These are phyloP conservation scores for Prinia subflava DNA, from an alignment of 2,113 vertebrate species.

Conservation along the genomic window DNA sequence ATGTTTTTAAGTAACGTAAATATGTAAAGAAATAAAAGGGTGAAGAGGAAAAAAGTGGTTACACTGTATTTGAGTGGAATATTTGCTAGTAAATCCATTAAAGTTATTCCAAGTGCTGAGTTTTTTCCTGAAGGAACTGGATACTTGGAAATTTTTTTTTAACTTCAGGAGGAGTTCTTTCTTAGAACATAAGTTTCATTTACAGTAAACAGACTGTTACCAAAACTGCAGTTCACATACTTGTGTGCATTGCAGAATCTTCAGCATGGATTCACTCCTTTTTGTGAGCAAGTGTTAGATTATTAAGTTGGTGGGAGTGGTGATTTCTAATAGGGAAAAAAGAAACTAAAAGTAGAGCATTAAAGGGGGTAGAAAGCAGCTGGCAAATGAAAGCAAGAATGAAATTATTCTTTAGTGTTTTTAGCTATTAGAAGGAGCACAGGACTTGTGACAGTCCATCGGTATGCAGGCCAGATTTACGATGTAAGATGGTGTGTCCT, in stretches of 20 bases:
- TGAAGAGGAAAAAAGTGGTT: neutral
- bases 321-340: neutral
- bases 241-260: neutral
- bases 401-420: neutral
- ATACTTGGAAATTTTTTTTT: neutral
- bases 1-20: neutral
- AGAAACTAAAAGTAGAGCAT: neutral
- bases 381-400: neutral
- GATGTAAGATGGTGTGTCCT: neutral
- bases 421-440: neutral
- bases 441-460: neutral
- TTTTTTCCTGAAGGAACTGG: neutral
- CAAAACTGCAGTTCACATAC: neutral
- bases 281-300: neutral
- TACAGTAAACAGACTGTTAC: neutral
- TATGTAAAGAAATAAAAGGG: neutral
- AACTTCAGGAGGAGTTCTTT: neutral
- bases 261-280: neutral
- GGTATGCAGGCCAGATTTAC: neutral
- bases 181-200: neutral
- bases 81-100: neutral
- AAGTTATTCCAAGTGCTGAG: neutral
- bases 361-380: neutral
- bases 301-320: neutral
- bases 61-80: neutral